A percentile compares a stretch with the other conserved stretches of the same genome.
These are phyloP conservation scores for Cryptotermes secundus DNA, from an alignment of 1,140 invertebrate genomes.

Conservation along the genomic window DNA sequence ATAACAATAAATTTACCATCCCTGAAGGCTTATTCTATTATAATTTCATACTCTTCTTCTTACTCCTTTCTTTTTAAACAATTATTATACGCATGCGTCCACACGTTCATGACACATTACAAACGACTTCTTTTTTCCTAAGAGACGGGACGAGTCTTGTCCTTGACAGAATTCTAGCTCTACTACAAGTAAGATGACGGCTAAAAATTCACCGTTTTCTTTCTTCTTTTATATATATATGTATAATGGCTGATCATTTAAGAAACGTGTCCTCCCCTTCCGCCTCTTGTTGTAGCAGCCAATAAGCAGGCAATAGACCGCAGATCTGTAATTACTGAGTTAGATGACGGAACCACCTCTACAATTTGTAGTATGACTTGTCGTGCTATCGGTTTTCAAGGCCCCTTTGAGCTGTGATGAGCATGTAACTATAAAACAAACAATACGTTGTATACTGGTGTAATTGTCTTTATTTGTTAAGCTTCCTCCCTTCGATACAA, in stretches of 20 bases:
- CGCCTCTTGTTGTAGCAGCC: background rate
- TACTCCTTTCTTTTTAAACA: background rate
- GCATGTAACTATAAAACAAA: background rate
- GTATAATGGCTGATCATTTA: background rate
- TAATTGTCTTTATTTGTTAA: background rate
- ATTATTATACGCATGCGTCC: background rate
- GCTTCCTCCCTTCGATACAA: background rate
- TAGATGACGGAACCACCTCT: background rate
- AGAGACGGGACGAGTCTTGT: background rate
- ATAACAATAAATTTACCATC: background rate
- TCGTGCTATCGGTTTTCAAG: background rate
- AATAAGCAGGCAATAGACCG: background rate
- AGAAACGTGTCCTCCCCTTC: background rate
- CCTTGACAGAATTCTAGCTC: background rate
- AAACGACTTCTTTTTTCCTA: background rate
- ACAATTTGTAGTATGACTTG: background rate
- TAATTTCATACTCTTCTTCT: background rate
- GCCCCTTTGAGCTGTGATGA: background rate
- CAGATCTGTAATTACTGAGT: background rate
- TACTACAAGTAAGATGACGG: background rate
- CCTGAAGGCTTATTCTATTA: background rate
- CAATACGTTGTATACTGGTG: background rate
- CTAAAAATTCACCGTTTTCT: slow-evolving; percentile 1
- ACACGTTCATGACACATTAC: background rate
- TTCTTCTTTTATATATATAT: background rate